Evolutionary conservation across 2,888 invertebrate genomes (phyloP), one percentile per base, ranked within the genome.

Genomic region (Rotaria magnacalcarata): DNA sequence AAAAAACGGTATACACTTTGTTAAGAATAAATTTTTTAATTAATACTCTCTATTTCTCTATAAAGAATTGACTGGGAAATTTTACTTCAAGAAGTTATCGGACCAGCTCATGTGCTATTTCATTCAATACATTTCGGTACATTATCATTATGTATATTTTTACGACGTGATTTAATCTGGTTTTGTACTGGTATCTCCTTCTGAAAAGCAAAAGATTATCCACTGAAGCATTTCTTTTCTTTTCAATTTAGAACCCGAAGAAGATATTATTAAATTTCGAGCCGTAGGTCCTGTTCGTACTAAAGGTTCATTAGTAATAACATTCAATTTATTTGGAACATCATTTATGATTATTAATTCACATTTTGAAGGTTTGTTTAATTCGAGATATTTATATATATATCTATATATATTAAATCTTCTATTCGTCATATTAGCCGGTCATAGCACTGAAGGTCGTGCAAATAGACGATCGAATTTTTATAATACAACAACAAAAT

Each of bases 331-430:
- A 7, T 98, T 99, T 90, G 98, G 98, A 24, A 96, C 97, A 0
- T 95, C 96, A 21, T 95, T 97, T 91, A 93, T 98, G 10, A 97
- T 99, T 90, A 94, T 98, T 8, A 96, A 96, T 80, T 96, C 96
- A 41, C 98, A 99, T 92, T 93, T 99, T 88, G 96, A 96, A 0
- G 96, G 96, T 90, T 84, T 88, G 88, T n/a, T 85, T 41, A 1
- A 50, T 24, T 11, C 0, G n/a, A 21, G 10, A 52, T 52, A 52
- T 14, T 0, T 16, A 52, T 11, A 16, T 52, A 4, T 21, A 52
- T 52, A 52, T 14, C 0, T 16, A 52, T 11, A 16, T 52, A 4
- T 21, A 6, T 21, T 24, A 8, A 47, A 7, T 27, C 19, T 67
- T 67, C 52, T 27, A 2, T 27, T 27, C 2, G 34, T 85, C 34